Percentiles rank a stretch among this genome's conserved stretches.
phyloP scores from a whole-genome alignment of 2,888 invertebrate species.

The Ormia ochracea region DNA sequence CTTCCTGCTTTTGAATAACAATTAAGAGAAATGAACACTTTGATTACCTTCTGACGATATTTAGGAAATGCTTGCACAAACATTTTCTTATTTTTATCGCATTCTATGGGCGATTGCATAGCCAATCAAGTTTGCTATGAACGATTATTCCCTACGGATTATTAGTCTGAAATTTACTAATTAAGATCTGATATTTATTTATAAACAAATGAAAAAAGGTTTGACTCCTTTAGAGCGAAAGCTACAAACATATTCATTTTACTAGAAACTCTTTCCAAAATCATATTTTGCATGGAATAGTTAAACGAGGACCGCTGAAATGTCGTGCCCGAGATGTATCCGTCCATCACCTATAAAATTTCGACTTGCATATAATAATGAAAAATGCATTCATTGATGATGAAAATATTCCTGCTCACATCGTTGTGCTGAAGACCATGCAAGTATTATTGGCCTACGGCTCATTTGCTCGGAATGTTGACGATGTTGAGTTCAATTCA shows the following conservation, averaged over 20 bases:
- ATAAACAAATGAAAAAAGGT: too few species aligned
- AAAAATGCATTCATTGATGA: slow-evolving; percentile 61
- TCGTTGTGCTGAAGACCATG: slow-evolving; percentile 52
- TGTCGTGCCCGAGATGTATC: not conserved
- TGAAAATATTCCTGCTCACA: slow-evolving; percentile 40
- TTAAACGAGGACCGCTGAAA: not conserved
- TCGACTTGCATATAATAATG: slow-evolving; percentile 47
- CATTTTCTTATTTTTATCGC: too few species aligned
- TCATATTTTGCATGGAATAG: not conserved
- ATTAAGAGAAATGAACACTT: too few species aligned
- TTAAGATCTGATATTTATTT: too few species aligned
- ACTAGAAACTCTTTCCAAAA: not conserved
- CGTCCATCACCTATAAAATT: not conserved
- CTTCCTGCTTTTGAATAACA: too few species aligned
- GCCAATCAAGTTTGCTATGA: too few species aligned
- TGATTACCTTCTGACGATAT: too few species aligned
- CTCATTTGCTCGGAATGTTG: slow-evolving; percentile 57
- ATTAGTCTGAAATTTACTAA: too few species aligned
- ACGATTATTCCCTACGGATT: too few species aligned
- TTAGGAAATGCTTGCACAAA: too few species aligned
- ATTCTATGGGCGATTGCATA: too few species aligned
- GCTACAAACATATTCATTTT: not conserved
- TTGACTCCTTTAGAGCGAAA: too few species aligned
- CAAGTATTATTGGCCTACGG: slow-evolving; percentile 57
- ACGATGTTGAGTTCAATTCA: slow-evolving; percentile 32